Base-by-base conservation (phyloP, 1,140 invertebrate species). In the Dryas iulia region DNA sequence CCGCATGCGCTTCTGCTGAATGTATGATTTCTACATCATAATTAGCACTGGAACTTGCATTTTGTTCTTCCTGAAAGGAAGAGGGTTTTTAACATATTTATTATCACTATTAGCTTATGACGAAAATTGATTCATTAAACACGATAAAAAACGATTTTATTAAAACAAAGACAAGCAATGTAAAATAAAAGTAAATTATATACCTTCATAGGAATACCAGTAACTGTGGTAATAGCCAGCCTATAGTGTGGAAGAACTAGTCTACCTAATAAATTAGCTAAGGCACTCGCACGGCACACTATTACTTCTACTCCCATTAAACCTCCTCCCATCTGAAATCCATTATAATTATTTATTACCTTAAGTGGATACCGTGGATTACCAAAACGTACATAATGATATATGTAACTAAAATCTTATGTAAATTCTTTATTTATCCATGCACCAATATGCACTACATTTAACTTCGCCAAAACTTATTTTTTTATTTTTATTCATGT, bases 11-110 rank as follows among this genome's bases (percentile, higher is more conserved):
- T 12, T 95, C 94, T 1, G 94, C 94, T 0, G 96, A 95, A 87
- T 99, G 98, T 73, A 98, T 96, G 52, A 99, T 96, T 89, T 99
- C 98, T 0, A 99, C 98, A 87, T 99, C 98, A 86, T 99, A 99
- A 92, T 99, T 99, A 0, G 98, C 97, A 57, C 98, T 99, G 0
- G 98, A 98, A 88, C 96, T 98, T 0, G 98, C 98, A 92, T 99
- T 99, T 93, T 99, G 98, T 92, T 99, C 98, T 92, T 99, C 98
- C 93, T 59, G 57, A 5, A 59, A 66, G 3, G 47, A 12, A n/a
- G n/a, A n/a, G n/a, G n/a, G n/a, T n/a, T n/a, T 57, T 65, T 8
- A 30, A 14, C 7, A 3, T 47, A n/a, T n/a, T n/a, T n/a, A n/a
- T n/a, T n/a, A n/a, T n/a, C n/a, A n/a, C n/a, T n/a, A n/a, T n/a